Percentiles rank a stretch among this genome's conserved stretches.
phyloP scores from a whole-genome alignment of 2,888 invertebrate species.

The Euspilapteryx auroguttella region DNA sequence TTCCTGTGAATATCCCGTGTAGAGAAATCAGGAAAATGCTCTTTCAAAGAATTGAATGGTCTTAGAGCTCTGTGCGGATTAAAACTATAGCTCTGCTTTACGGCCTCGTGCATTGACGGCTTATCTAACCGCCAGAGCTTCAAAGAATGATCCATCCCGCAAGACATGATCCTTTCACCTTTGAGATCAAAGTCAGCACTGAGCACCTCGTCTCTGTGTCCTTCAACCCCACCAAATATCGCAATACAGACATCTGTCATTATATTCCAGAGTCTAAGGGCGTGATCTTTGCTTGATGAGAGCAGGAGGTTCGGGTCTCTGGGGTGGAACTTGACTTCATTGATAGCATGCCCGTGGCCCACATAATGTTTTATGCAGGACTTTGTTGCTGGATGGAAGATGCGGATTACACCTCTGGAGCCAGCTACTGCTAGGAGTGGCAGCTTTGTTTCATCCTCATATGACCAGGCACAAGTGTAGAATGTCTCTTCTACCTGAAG shows the following conservation, averaged over 20 bases:
- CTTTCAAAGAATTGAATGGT: conserved; percentile 87
- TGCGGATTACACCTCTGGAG: conserved; percentile 84
- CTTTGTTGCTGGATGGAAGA: conserved; percentile 82
- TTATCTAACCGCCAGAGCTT: conserved; percentile 94
- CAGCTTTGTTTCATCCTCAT: conserved; percentile 75
- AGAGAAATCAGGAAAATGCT: conserved; percentile 95
- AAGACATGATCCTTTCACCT: conserved; percentile 88
- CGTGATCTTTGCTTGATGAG: conserved; percentile 91
- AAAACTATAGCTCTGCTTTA: conserved; percentile 82
- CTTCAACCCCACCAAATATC: conserved; percentile 96
- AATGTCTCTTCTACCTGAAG: conserved; percentile 87
- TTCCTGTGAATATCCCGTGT: conserved; percentile 97
- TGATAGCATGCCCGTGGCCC: conserved; percentile 70
- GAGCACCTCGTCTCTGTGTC: conserved; percentile 80
- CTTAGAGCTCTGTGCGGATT: conserved; percentile 74
- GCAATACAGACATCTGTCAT: conserved; percentile 92
- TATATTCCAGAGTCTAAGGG: conserved; percentile 91
- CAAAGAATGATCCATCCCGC: conserved; percentile 98
- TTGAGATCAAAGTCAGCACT: conserved; percentile 81
- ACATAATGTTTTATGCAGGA: conserved; percentile 85
- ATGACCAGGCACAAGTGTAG: conserved; percentile 96
- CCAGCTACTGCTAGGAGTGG: conserved; percentile 92
- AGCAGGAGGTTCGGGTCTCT: conserved; percentile 84
- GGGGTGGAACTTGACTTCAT: conserved; percentile 86
- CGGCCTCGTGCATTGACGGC: conserved; percentile 79